Percentiles rank a stretch among this genome's conserved stretches.
These are phyloP conservation scores for Psylliodes chrysocephalus DNA, from an alignment of 2,888 invertebrate genomes.

Conservation along the genomic window DNA sequence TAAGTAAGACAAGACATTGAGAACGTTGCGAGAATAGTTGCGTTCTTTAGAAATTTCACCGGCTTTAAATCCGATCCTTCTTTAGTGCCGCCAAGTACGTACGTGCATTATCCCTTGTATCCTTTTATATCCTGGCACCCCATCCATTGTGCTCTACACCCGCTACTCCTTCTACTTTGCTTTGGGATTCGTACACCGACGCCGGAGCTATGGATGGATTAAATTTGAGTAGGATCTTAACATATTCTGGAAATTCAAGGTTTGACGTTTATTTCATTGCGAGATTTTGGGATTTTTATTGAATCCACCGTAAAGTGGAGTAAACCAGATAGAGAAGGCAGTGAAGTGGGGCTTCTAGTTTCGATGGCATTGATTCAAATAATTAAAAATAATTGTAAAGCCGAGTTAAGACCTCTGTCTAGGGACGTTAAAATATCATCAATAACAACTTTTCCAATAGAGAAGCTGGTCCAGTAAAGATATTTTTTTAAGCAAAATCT, in stretches of 20 bases:
- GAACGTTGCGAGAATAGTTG: too few species aligned
- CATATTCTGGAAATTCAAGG: not conserved
- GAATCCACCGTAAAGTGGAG: not conserved
- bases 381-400: too few species aligned
- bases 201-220: not conserved
- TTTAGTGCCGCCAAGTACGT: too few species aligned
- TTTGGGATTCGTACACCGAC: not conserved
- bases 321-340: not conserved
- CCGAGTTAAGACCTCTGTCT: too few species aligned
- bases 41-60: not conserved
- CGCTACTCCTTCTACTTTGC: too few species aligned
- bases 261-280: not conserved
- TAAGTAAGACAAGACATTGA: too few species aligned
- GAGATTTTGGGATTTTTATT: conserved; percentile 7
- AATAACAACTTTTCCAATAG: too few species aligned
- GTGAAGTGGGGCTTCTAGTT: too few species aligned
- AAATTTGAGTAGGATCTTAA: conserved; percentile 9
- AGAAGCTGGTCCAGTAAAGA: too few species aligned
- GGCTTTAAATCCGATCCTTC: conserved; percentile 2
- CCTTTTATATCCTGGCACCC: conserved; percentile 7
- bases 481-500: too few species aligned
- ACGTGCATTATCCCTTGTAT: conserved; percentile 9
- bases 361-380: too few species aligned
- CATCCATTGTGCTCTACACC: not conserved
- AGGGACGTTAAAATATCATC: too few species aligned